phyloP scores from a whole-genome alignment of 2,113 vertebrate genomes.

The Barbus barbus region DNA sequence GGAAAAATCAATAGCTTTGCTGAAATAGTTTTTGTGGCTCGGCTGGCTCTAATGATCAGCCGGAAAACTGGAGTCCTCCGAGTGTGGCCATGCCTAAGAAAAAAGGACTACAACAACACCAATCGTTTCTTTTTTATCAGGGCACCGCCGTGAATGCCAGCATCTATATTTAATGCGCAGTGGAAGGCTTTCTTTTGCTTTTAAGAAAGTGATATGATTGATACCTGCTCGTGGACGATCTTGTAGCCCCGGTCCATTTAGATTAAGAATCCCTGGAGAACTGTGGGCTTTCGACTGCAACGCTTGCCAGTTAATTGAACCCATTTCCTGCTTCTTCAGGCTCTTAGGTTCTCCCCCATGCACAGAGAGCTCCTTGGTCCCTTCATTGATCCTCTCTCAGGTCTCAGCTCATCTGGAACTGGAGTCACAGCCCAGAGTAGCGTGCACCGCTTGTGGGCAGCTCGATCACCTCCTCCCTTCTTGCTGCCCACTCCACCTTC shows the following conservation, averaged over 20 bases:
- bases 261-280: constrained; percentile 74
- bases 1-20: constrained; percentile 46
- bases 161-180: constrained; percentile 78
- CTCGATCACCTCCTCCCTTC: constrained; percentile 48
- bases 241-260: constrained; percentile 71
- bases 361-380: constrained; percentile 48
- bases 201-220: constrained; percentile 75
- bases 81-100: constrained; percentile 46
- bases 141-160: constrained; percentile 61
- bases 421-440: constrained; percentile 45
- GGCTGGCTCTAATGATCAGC: constrained; percentile 43
- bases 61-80: constrained; percentile 30
- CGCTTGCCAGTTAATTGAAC: constrained; percentile 76
- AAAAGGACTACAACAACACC: constrained; percentile 42
- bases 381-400: constrained; percentile 57
- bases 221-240: constrained; percentile 73
- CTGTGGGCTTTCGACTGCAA: constrained; percentile 72
- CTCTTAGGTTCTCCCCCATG: constrained; percentile 56
- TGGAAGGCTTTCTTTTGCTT: constrained; percentile 75
- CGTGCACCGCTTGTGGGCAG: constrained; percentile 46
- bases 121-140: constrained; percentile 22
- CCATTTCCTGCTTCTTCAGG: constrained; percentile 73
- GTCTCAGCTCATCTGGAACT: constrained; percentile 52
- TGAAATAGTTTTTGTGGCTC: constrained; percentile 49
- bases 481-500: constrained; percentile 47